A percentile compares a stretch with the other conserved stretches of the same genome.
Evolutionary conservation across 1,140 invertebrate species (phyloP).

Genomic region (Brachionus manjavacas): DNA sequence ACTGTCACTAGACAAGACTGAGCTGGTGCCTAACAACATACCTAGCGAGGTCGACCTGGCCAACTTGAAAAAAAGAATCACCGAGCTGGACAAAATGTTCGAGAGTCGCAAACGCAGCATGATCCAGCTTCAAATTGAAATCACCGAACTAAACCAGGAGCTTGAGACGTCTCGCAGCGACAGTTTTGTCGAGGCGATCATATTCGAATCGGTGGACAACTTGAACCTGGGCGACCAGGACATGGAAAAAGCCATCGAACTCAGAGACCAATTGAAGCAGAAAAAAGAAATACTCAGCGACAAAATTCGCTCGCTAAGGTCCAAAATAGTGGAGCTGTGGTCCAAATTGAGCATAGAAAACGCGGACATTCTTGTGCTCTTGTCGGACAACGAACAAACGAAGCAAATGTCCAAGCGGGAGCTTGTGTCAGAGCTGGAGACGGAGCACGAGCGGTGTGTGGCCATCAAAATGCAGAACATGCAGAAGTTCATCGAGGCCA

Average conservation of each 20-base stretch:
- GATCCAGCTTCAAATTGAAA: background rate
- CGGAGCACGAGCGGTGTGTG: slow-evolving; percentile 5
- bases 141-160: background rate
- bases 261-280: slow-evolving; percentile 5
- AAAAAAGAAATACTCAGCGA: background rate
- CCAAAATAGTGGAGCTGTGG: slow-evolving; percentile 27
- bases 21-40: background rate
- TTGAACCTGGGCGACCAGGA: background rate
- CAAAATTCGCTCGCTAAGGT: background rate
- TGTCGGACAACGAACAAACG: background rate
- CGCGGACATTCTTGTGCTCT: background rate
- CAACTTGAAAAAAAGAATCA: background rate
- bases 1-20: background rate
- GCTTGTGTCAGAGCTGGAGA: background rate
- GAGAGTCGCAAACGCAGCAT: background rate
- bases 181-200: background rate
- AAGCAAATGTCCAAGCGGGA: background rate
- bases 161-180: background rate
- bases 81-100: background rate
- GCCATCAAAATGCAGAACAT: slow-evolving; percentile 39
- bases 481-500: slow-evolving; percentile 32
- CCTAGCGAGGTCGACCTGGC: background rate
- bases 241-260: background rate
- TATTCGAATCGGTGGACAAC: slow-evolving; percentile 18
- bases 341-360: slow-evolving; percentile 18